A percentile compares a stretch with the other conserved stretches of the same genome.
Evolutionary conservation across 2,113 vertebrate genomes (phyloP).

Genomic region (Sus scrofa): T2T-Sscrofa CM000812.6:277673001-277673500

Average conservation of each 20-base stretch:
- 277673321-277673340: neutral
- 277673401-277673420: neutral
- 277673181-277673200: conserved; percentile 57
- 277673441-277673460: neutral
- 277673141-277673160: conserved; percentile 32
- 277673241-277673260: neutral
- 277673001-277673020: neutral
- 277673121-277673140: conserved; percentile 52
- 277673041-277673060: neutral
- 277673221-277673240: conserved; percentile 17
- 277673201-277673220: neutral
- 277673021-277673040: neutral
- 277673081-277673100: conserved; percentile 37
- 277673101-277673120: neutral
- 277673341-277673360: conserved; percentile 24
- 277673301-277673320: neutral
- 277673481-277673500: conserved; percentile 35
- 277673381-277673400: neutral
- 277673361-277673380: neutral
- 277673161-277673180: neutral
- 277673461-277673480: conserved; percentile 11
- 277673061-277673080: neutral
- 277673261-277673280: conserved; percentile 42
- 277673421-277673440: neutral
- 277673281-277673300: conserved; percentile 34